A percentile compares a stretch with the other conserved stretches of the same genome.
phyloP scores from a whole-genome alignment of 2,797 vertebrate genomes.

The Cygnus olor region DNA sequence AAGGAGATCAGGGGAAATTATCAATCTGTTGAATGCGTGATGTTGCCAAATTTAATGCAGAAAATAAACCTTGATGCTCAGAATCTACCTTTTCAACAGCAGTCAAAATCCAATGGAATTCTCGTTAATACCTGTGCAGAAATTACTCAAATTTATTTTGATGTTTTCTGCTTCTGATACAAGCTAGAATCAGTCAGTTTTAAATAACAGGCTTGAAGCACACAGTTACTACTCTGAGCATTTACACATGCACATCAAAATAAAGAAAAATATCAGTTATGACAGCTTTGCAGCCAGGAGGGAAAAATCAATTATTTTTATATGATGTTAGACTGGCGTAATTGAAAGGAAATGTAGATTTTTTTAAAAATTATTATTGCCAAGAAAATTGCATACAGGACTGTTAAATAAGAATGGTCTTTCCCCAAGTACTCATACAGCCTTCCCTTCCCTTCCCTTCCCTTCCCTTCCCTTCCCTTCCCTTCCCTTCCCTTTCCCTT shows the following conservation, averaged over 20 bases:
- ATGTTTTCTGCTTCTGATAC: constrained; percentile 20
- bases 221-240: not conserved
- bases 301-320: constrained; percentile 21
- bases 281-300: not conserved
- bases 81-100: not conserved
- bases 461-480: too few relatives aligned
- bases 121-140: constrained; percentile 23
- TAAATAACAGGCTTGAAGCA: constrained; percentile 9
- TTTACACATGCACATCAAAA: not conserved
- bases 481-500: too few relatives aligned
- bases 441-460: too few relatives aligned
- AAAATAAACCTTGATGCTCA: constrained; percentile 33
- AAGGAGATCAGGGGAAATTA: constrained; percentile 36
- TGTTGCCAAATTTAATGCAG: constrained; percentile 29
- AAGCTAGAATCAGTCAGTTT: not conserved
- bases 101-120: constrained; percentile 1
- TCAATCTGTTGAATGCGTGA: not conserved
- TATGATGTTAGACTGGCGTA: not conserved
- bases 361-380: not conserved
- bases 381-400: not conserved
- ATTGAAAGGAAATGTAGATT: not conserved
- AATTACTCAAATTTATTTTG: constrained; percentile 51
- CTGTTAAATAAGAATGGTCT: not conserved
- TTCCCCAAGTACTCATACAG: not conserved
- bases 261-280: not conserved